Evolutionary conservation across 2,113 vertebrate species (phyloP).

Genomic region (Rhinolophus ferrumequinum): DNA sequence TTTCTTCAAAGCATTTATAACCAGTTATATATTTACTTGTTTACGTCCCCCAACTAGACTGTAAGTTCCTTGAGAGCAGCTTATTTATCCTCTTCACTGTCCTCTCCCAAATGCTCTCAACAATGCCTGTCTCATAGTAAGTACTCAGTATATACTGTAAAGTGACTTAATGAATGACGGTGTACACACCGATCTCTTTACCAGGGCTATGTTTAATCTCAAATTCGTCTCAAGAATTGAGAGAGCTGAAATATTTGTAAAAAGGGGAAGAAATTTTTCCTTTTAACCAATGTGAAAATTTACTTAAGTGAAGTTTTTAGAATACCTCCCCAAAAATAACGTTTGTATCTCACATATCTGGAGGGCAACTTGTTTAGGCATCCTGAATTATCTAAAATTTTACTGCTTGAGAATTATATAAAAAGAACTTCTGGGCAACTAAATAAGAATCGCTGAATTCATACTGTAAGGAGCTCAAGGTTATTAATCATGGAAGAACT

Average conservation of each 20-base stretch:
- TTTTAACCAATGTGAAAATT: slow-evolving; percentile 31
- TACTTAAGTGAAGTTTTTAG: not conserved
- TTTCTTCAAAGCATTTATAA: slow-evolving; percentile 31
- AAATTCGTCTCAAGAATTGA: slow-evolving; percentile 50
- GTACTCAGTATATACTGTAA: not conserved
- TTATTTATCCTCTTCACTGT: slow-evolving; percentile 23
- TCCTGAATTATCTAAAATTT: not conserved
- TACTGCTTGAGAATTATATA: not conserved
- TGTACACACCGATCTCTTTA: not conserved
- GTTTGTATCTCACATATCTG: not conserved
- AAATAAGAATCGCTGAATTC: not conserved
- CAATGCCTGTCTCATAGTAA: slow-evolving; percentile 2
- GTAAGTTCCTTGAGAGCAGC: slow-evolving; percentile 29
- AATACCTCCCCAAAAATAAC: not conserved
- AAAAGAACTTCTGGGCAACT: not conserved
- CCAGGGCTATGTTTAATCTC: not conserved
- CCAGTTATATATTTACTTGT: not conserved
- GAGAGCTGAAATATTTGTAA: not conserved
- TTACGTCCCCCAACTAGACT: not conserved
- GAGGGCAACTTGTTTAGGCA: not conserved
- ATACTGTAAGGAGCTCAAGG: not conserved
- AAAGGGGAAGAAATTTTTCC: not conserved
- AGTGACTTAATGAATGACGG: not conserved
- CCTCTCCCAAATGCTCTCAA: not conserved
- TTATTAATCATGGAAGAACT: not conserved